These are phyloP conservation scores for Tragelaphus oryx DNA, from an alignment of 2,797 vertebrate genomes.

Conservation along the genomic window DNA sequence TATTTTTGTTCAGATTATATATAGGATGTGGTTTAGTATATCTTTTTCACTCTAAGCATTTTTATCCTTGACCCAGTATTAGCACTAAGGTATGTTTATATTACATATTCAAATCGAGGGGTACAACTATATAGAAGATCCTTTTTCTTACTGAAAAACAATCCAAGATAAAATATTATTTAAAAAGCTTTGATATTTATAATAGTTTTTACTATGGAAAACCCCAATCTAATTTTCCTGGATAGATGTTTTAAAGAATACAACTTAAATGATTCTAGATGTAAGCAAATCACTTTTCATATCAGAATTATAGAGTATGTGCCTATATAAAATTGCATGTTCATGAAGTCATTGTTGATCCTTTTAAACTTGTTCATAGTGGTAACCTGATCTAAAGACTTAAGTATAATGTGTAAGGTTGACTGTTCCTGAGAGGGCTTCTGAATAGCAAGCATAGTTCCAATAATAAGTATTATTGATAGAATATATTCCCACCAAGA, in stretches of 20 bases:
- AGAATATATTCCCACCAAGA: background rate
- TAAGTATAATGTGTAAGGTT: background rate
- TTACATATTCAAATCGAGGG: background rate
- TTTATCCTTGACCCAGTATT: background rate
- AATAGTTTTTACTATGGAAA: background rate
- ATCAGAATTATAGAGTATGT: background rate
- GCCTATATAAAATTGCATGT: background rate
- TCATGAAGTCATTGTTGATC: background rate
- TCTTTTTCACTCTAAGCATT: background rate
- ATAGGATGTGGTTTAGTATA: background rate
- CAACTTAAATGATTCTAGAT: background rate
- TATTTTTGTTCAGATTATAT: background rate
- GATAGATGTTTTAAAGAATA: background rate
- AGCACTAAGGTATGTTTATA: background rate
- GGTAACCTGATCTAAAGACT: background rate
- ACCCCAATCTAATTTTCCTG: background rate
- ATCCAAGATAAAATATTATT: background rate
- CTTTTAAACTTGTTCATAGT: background rate
- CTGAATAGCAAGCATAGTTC: background rate
- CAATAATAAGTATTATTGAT: background rate
- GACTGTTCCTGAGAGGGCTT: background rate
- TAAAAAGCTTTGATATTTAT: background rate
- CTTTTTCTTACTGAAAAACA: background rate
- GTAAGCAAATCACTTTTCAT: background rate
- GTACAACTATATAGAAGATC: background rate